phyloP scores from a whole-genome alignment of 1,140 invertebrate species.

The Psix sp. region DNA sequence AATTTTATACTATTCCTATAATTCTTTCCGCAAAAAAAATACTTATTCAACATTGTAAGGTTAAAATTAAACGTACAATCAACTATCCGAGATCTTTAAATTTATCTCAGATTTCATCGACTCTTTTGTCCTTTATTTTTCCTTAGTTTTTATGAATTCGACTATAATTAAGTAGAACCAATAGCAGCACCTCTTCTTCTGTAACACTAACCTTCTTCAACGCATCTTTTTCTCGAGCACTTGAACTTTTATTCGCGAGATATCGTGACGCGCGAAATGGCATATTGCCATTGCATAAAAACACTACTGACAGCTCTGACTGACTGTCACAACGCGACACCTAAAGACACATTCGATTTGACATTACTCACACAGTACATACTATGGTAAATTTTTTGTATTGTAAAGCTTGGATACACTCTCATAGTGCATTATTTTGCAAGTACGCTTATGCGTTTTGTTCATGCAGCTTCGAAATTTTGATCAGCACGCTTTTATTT shows the following conservation, averaged over 20 bases:
- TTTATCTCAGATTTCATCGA: too few species aligned
- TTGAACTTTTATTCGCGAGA: slow-evolving; percentile 50
- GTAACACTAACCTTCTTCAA: slow-evolving; percentile 41
- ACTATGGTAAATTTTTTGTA: slow-evolving; percentile 25
- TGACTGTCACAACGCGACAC: slow-evolving; percentile 52
- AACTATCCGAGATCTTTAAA: too few species aligned
- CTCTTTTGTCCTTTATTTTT: too few species aligned
- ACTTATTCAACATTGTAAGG: too few species aligned
- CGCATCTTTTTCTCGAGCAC: slow-evolving; percentile 13
- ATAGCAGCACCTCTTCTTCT: not conserved
- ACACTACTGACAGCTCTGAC: slow-evolving; percentile 23
- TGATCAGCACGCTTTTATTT: slow-evolving; percentile 14
- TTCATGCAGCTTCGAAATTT: not conserved
- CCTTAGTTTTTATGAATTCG: too few species aligned
- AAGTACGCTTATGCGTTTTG: too few species aligned
- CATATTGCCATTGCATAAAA: slow-evolving; percentile 45
- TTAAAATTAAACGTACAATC: too few species aligned
- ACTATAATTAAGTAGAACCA: not conserved
- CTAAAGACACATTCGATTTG: slow-evolving; percentile 27
- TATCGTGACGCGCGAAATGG: slow-evolving; percentile 34
- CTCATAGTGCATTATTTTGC: not conserved
- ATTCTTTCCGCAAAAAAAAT: too few species aligned
- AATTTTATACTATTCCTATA: too few species aligned
- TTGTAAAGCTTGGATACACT: too few species aligned
- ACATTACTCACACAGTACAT: slow-evolving; percentile 27